Conservation (phyloP, 2,797 vertebrate species). For the Rhyacichthys aspro region DNA sequence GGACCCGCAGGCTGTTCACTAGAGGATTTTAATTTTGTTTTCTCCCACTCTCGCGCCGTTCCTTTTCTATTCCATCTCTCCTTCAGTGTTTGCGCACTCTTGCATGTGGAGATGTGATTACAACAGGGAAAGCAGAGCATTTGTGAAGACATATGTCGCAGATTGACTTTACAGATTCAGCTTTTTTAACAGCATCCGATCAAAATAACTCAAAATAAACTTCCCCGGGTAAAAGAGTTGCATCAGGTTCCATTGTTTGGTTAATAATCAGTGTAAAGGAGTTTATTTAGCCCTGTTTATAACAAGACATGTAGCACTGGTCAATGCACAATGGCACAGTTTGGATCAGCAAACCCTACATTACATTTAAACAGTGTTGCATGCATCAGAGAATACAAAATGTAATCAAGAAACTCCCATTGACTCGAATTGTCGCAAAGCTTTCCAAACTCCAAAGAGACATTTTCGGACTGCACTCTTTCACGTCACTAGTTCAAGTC, state of each 20-base stretch:
- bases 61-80: constrained; percentile 35
- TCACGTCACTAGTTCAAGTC: too few species aligned
- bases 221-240: constrained; percentile 6
- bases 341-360: neutral
- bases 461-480: too few species aligned
- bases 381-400: too few species aligned
- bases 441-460: too few species aligned
- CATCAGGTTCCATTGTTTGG: constrained; percentile 17
- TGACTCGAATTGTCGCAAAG: too few species aligned
- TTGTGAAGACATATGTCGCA: constrained; percentile 39
- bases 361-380: too few species aligned
- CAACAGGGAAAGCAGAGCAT: constrained; percentile 31
- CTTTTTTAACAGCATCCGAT: constrained; percentile 26
- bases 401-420: too few species aligned
- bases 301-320: too few species aligned
- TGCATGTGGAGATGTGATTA: constrained; percentile 59
- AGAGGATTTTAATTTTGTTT: constrained; percentile 68
- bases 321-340: too few species aligned
- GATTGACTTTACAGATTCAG: constrained; percentile 27
- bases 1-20: constrained; percentile 61
- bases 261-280: too few species aligned
- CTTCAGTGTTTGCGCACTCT: constrained; percentile 55
- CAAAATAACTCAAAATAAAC: constrained; percentile 27
- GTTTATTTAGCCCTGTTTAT: too few species aligned
- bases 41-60: constrained; percentile 16